Evolutionary conservation across 2,113 vertebrate species (phyloP).

Genomic region (Galemys pyrenaicus): DNA sequence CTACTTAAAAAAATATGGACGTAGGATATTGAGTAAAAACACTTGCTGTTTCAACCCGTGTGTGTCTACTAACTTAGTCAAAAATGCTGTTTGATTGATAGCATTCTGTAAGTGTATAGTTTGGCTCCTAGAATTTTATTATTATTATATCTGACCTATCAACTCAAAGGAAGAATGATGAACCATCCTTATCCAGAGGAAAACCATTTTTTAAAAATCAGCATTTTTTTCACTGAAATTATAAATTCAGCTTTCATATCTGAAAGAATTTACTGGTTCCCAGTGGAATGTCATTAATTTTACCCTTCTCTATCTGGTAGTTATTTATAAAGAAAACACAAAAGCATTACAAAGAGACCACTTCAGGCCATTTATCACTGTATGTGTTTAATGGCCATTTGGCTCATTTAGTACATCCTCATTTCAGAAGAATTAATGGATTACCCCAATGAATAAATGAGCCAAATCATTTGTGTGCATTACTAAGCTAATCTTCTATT

Average conservation of each 20-base stretch:
- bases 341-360: slow-evolving; percentile 27
- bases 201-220: slow-evolving; percentile 21
- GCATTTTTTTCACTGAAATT: not conserved
- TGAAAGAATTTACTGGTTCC: slow-evolving; percentile 31
- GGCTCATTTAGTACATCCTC: not conserved
- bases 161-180: not conserved
- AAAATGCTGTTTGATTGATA: not conserved
- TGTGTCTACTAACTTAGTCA: not conserved
- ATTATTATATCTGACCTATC: not conserved
- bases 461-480: not conserved
- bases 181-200: slow-evolving; percentile 9
- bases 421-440: slow-evolving; percentile 54
- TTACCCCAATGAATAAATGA: not conserved
- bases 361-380: slow-evolving; percentile 24
- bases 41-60: not conserved
- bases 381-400: slow-evolving; percentile 46
- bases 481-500: not conserved
- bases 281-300: slow-evolving; percentile 32
- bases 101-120: not conserved
- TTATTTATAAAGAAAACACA: slow-evolving; percentile 47
- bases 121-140: not conserved
- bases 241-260: slow-evolving; percentile 33
- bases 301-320: not conserved
- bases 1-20: not conserved
- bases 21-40: not conserved